phyloP scores from a whole-genome alignment of 2,888 invertebrate genomes.

The Harpalus rubripes region DNA sequence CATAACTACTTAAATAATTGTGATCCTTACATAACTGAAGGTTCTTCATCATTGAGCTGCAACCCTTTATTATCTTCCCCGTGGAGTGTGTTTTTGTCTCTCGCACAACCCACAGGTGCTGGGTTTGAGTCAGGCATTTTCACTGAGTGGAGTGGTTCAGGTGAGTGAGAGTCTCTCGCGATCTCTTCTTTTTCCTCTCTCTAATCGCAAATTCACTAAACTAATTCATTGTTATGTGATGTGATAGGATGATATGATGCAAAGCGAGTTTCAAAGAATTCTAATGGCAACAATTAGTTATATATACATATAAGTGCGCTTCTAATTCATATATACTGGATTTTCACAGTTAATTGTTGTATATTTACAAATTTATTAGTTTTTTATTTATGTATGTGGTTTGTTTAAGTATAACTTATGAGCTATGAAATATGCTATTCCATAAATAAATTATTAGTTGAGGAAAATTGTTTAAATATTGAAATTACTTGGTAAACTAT shows the following conservation, averaged over 20 bases:
- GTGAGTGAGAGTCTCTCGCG: constrained; percentile 1
- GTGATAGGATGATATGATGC: background rate
- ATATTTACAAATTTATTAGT: background rate
- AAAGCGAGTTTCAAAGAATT: constrained; percentile 7
- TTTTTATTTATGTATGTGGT: constrained; percentile 1
- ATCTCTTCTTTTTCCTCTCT: constrained; percentile 32
- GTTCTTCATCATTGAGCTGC: constrained; percentile 33
- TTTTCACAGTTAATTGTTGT: background rate
- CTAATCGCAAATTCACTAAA: constrained; percentile 20
- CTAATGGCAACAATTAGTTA: background rate
- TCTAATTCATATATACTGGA: constrained; percentile 4
- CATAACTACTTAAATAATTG: background rate
- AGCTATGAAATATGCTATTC: too few species aligned
- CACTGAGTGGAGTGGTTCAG: background rate
- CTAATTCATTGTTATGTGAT: background rate
- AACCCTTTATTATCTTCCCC: constrained; percentile 19
- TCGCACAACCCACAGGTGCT: background rate
- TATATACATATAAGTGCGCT: background rate
- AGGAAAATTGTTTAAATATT: too few species aligned
- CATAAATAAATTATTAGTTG: too few species aligned
- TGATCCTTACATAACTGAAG: constrained; percentile 54
- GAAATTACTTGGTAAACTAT: too few species aligned
- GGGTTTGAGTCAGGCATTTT: background rate
- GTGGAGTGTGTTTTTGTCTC: background rate
- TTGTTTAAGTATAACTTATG: background rate